phyloP scores from a whole-genome alignment of 1,140 invertebrate genomes.

The Cydia strobilella region DNA sequence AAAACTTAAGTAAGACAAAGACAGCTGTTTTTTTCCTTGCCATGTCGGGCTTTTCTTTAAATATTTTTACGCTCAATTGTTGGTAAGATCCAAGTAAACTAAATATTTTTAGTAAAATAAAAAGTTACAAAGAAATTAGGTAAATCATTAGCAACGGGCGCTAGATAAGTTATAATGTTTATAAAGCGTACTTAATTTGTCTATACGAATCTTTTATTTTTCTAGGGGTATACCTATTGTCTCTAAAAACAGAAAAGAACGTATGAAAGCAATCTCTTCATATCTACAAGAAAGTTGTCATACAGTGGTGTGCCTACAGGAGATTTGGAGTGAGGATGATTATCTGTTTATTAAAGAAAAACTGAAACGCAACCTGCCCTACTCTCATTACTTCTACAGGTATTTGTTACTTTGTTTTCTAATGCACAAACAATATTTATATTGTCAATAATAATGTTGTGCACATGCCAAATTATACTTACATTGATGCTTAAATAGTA shows the following conservation, averaged over 20 bases:
- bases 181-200: not conserved
- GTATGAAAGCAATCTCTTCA: constrained; percentile 91
- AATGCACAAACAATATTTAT: not conserved
- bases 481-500: too few relatives aligned
- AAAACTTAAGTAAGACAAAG: not conserved
- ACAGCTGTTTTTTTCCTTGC: not conserved
- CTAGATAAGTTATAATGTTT: too few relatives aligned
- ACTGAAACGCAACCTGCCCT: constrained; percentile 84
- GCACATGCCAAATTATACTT: too few relatives aligned
- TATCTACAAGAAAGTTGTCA: constrained; percentile 85
- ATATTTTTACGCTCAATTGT: constrained; percentile 72
- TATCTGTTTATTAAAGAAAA: constrained; percentile 86
- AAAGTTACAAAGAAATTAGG: not conserved
- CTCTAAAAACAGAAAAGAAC: constrained; percentile 86
- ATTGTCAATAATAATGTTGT: too few relatives aligned
- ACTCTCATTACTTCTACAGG: constrained; percentile 97
- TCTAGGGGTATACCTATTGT: constrained; percentile 91
- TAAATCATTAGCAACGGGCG: too few relatives aligned
- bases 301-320: constrained; percentile 95
- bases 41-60: constrained; percentile 53
- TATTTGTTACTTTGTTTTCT: constrained; percentile 65
- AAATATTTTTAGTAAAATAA: not conserved
- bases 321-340: constrained; percentile 93
- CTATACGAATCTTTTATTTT: constrained; percentile 13
- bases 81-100: constrained; percentile 53